Percentiles rank a stretch among this genome's conserved stretches.
These are phyloP conservation scores for Isoperla grammatica DNA, from an alignment of 2,888 invertebrate genomes.

Conservation along the genomic window DNA sequence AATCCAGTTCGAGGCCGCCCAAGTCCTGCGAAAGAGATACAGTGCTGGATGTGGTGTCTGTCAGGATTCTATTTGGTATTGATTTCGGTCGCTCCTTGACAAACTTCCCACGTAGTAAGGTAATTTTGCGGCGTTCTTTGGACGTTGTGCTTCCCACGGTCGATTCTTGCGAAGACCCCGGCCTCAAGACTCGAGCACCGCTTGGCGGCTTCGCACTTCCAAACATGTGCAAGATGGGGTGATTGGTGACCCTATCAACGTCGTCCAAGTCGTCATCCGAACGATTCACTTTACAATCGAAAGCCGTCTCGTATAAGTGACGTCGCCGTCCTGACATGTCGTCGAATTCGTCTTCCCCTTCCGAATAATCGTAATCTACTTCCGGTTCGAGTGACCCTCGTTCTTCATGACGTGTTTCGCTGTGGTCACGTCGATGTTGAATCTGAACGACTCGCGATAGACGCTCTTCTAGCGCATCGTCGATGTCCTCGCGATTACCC, in stretches of 20 bases:
- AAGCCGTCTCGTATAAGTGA: slow-evolving; percentile 84
- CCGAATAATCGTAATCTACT: slow-evolving; percentile 41
- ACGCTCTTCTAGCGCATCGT: slow-evolving; percentile 34
- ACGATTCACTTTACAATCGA: slow-evolving; percentile 79
- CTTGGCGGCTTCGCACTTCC: slow-evolving; percentile 19
- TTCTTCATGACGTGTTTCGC: slow-evolving; percentile 57
- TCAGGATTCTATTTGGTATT: slow-evolving; percentile 51
- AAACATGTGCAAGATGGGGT: slow-evolving; percentile 55
- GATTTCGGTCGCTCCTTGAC: slow-evolving; percentile 52
- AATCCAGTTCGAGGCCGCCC: slow-evolving; percentile 42
- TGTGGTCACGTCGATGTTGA: slow-evolving; percentile 62
- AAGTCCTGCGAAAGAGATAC: slow-evolving; percentile 41
- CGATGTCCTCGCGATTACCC: slow-evolving; percentile 56
- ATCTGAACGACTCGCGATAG: slow-evolving; percentile 53
- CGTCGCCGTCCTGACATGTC: slow-evolving; percentile 57
- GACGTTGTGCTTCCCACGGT: slow-evolving; percentile 29
- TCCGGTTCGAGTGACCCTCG: slow-evolving; percentile 37
- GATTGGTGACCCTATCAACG: slow-evolving; percentile 74
- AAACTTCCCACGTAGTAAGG: slow-evolving; percentile 17
- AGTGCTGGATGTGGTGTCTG: slow-evolving; percentile 42
- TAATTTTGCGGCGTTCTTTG: slow-evolving; percentile 48
- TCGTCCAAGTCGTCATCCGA: slow-evolving; percentile 77
- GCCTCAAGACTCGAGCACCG: not conserved
- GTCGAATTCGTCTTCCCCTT: slow-evolving; percentile 41
- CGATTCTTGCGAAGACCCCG: slow-evolving; percentile 19